These are phyloP conservation scores for Cichladusa arquata DNA, from an alignment of 2,113 vertebrate species.

Conservation along the genomic window DNA sequence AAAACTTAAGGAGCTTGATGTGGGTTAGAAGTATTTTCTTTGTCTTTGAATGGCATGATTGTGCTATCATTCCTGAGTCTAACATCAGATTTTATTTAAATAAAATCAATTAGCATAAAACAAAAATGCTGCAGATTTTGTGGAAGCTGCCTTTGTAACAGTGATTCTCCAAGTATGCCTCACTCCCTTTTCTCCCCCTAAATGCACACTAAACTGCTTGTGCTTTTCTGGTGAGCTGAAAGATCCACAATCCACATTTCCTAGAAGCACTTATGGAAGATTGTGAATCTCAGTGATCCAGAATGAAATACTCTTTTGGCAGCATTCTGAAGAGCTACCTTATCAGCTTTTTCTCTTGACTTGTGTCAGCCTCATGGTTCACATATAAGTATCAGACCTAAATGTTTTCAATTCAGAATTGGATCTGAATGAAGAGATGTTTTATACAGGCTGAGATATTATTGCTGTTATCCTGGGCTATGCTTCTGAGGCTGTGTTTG, in stretches of 20 bases:
- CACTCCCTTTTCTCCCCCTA: neutral
- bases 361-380: neutral
- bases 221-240: neutral
- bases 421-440: neutral
- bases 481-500: neutral
- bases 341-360: neutral
- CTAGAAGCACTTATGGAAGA: neutral
- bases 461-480: neutral
- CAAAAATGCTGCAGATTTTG: neutral
- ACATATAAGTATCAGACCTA: neutral
- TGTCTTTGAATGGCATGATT: neutral
- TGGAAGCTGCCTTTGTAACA: neutral
- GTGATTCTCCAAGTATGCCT: neutral
- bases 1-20: neutral
- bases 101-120: neutral
- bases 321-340: neutral
- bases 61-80: neutral
- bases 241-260: neutral
- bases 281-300: neutral
- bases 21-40: neutral
- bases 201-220: neutral
- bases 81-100: neutral
- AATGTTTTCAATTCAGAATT: slow-evolving; percentile 1
- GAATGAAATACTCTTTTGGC: neutral
- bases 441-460: neutral